Conservation (phyloP, 2,888 invertebrate genomes). For the Eupeodes latifasciatus region DNA sequence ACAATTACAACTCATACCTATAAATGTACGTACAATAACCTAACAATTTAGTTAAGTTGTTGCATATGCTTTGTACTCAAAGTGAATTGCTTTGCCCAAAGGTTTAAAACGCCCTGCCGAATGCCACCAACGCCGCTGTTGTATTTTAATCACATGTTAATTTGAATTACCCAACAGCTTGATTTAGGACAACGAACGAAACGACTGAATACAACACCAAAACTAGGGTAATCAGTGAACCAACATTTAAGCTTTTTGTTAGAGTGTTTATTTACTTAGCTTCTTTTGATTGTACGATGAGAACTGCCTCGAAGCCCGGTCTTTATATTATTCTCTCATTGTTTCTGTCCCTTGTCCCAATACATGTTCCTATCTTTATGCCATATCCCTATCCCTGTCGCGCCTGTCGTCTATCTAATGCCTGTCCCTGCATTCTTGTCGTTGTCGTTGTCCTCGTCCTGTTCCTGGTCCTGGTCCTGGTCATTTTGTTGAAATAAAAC, state of each 20-base stretch:
- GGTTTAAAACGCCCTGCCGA: not conserved
- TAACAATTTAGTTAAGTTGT: slow-evolving; percentile 5
- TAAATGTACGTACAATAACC: too few relatives aligned
- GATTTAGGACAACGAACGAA: slow-evolving; percentile 11
- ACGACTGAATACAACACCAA: not conserved
- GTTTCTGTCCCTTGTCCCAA: too few relatives aligned
- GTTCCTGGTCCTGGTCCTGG: not conserved
- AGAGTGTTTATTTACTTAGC: slow-evolving; percentile 50
- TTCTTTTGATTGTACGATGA: slow-evolving; percentile 31
- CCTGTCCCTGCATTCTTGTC: not conserved
- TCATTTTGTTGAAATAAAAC: slow-evolving; percentile 61
- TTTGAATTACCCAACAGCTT: slow-evolving; percentile 23
- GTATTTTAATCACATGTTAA: slow-evolving; percentile 34
- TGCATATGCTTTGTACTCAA: slow-evolving; percentile 8
- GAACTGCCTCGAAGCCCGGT: not conserved
- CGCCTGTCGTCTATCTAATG: too few relatives aligned
- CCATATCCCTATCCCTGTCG: not conserved
- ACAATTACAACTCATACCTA: too few relatives aligned
- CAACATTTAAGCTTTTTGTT: slow-evolving; percentile 35
- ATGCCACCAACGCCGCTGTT: not conserved
- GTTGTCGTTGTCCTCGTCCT: not conserved
- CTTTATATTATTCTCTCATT: not conserved
- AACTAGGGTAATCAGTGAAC: slow-evolving; percentile 34
- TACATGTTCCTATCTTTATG: too few relatives aligned
- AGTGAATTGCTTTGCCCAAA: slow-evolving; percentile 2